A percentile compares a stretch with the other conserved stretches of the same genome.
Evolutionary conservation across 2,797 vertebrate species (phyloP).

Genomic region (Tiaroga cobitis): DNA sequence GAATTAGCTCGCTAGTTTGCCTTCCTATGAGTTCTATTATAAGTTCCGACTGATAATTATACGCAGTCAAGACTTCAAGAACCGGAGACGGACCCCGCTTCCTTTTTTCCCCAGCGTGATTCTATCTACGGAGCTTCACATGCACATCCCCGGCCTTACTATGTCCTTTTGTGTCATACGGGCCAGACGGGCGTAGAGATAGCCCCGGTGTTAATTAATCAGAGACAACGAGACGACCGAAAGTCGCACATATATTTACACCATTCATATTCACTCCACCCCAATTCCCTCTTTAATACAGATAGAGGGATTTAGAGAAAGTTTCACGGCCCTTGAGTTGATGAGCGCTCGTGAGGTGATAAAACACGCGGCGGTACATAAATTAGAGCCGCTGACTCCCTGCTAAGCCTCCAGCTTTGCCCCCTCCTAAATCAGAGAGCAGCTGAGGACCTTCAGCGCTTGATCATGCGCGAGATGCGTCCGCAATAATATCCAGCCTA

Average conservation of each 20-base stretch:
- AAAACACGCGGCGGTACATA: slow-evolving; percentile 54
- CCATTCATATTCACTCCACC: slow-evolving; percentile 25
- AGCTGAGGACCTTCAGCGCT: slow-evolving; percentile 62
- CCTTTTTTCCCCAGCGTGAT: slow-evolving; percentile 65
- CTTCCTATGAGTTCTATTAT: slow-evolving; percentile 75
- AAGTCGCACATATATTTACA: slow-evolving; percentile 58
- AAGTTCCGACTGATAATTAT: slow-evolving; percentile 73
- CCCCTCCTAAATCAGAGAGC: slow-evolving; percentile 53
- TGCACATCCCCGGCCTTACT: slow-evolving; percentile 68
- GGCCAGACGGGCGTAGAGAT: slow-evolving; percentile 63
- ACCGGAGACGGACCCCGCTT: slow-evolving; percentile 55
- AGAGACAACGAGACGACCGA: slow-evolving; percentile 63
- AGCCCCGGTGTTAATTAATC: slow-evolving; percentile 73
- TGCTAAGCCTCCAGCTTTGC: slow-evolving; percentile 45
- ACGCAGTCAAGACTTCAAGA: slow-evolving; percentile 63
- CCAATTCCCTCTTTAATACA: slow-evolving; percentile 32
- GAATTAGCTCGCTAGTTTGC: slow-evolving; percentile 76
- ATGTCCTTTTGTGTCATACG: slow-evolving; percentile 62
- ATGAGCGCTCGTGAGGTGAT: slow-evolving; percentile 50
- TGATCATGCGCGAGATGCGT: slow-evolving; percentile 53
- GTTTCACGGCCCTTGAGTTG: slow-evolving; percentile 53
- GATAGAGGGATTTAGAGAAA: slow-evolving; percentile 45
- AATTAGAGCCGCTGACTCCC: slow-evolving; percentile 42
- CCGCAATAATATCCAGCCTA: slow-evolving; percentile 49
- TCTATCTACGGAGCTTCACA: slow-evolving; percentile 67